Conservation (phyloP, 2,797 vertebrate genomes). For the Austrolebias charrua region DNA sequence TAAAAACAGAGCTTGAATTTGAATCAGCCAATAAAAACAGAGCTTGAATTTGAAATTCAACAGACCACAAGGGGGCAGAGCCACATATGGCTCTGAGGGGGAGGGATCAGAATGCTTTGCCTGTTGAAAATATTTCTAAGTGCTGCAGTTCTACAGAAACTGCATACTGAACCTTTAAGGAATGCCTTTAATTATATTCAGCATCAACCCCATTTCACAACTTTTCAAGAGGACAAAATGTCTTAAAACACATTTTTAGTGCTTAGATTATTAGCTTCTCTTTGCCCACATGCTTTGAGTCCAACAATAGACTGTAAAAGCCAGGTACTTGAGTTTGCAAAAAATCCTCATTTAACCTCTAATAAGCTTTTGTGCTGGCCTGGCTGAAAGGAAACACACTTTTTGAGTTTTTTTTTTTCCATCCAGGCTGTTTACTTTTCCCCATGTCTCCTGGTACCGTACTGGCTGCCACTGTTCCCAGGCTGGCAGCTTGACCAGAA, state of each 20-base stretch:
- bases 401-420: constrained; percentile 30
- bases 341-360: constrained; percentile 51
- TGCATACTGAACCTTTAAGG: too few species aligned
- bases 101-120: too few species aligned
- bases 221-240: neutral
- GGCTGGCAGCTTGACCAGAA: constrained; percentile 58
- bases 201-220: constrained; percentile 18
- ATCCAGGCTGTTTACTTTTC: constrained; percentile 51
- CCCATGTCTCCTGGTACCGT: constrained; percentile 33
- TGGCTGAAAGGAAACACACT: constrained; percentile 29
- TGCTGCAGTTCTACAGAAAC: too few species aligned
- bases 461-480: constrained; percentile 55
- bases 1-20: too few species aligned
- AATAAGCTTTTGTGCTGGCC: constrained; percentile 29
- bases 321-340: constrained; percentile 50
- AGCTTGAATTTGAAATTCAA: too few species aligned
- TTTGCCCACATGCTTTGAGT: constrained; percentile 16
- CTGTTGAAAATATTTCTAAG: too few species aligned
- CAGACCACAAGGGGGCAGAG: too few species aligned
- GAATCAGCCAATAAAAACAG: too few species aligned
- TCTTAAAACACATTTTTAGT: neutral
- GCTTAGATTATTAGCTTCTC: constrained; percentile 20
- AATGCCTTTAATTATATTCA: neutral
- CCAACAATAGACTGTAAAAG: constrained; percentile 28
- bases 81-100: too few species aligned